Conservation (phyloP, 2,113 vertebrate species). For the Prinia subflava region DNA sequence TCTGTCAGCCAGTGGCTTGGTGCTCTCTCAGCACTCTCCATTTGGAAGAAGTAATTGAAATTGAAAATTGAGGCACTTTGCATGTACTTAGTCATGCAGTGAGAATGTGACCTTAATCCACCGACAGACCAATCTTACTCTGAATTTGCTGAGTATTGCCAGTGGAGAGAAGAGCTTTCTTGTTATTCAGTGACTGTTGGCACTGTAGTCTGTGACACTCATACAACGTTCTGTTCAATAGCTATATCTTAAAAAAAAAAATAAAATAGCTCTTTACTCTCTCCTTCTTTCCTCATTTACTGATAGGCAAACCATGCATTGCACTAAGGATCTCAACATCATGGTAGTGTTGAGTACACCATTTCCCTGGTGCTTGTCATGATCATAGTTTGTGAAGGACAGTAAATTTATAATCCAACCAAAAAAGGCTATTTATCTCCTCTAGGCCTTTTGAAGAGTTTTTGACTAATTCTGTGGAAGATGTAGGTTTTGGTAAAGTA, state of each 20-base stretch:
- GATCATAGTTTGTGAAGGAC: neutral
- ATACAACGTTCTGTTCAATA: neutral
- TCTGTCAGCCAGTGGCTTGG: neutral
- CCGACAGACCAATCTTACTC: neutral
- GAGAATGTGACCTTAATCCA: slow-evolving; percentile 31
- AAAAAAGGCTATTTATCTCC: neutral
- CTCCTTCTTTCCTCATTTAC: neutral
- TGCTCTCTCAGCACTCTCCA: neutral
- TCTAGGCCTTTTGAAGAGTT: neutral
- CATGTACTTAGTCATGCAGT: neutral
- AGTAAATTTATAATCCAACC: neutral
- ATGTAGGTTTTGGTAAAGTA: neutral
- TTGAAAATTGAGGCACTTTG: neutral
- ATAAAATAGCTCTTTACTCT: neutral
- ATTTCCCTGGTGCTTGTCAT: neutral
- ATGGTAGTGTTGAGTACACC: neutral
- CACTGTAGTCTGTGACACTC: neutral
- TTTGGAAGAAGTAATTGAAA: neutral
- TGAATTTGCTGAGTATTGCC: neutral
- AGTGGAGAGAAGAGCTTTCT: neutral
- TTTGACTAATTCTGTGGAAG: neutral
- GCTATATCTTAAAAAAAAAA: neutral
- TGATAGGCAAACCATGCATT: neutral
- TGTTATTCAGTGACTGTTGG: neutral
- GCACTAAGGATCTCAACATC: neutral